Evolutionary conservation across 2,888 invertebrate species (phyloP), one percentile per base, ranked within the genome.

Genomic region (Drosophila sordidapex): DNA sequence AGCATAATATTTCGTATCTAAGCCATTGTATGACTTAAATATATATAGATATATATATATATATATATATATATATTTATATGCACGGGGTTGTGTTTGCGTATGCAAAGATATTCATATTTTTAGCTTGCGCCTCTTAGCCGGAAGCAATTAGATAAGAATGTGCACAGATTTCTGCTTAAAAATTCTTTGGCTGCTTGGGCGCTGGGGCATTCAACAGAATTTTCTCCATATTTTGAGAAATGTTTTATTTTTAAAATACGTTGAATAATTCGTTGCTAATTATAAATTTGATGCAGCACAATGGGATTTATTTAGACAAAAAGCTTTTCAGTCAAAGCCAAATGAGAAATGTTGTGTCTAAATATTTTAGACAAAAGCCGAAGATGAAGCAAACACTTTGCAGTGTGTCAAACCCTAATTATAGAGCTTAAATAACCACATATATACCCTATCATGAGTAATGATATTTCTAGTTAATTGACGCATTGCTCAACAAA

Each of bases 91-190:
- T 0, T 33, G 40, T 25, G 11, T 52, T 31, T 40, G 25, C 33
- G 4, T 64, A 25, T 46, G 31, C 15, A 27, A 33, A 40, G 52
- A 40, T 54, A 56, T 36, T 61, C 29, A n/a, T 60, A 54, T 36
- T 80, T 68, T 72, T 48, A 53, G 38, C 63, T 35, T 29, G 38
- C 49, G 27, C 53, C 53, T 49, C 25, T 43, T 83, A 74, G 82
- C 84, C 79, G 84, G 89, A 83, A 89, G 79, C 74, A 87, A 87
- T 83, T 88, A 88, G 72, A 82, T 65, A 61, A 57, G 43, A 36
- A 63, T 27, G 54, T 56, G n/a, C 31, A 63, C n/a, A 64, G 62
- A 74, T 52, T 52, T 70, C 49, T 59, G 48, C 52, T 46, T 29
- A 52, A 36, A 60, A 46, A 74, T 59, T 43, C 31, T 58, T 71